Conservation (phyloP, 2,113 vertebrate genomes). For the Thymallus thymallus region DNA sequence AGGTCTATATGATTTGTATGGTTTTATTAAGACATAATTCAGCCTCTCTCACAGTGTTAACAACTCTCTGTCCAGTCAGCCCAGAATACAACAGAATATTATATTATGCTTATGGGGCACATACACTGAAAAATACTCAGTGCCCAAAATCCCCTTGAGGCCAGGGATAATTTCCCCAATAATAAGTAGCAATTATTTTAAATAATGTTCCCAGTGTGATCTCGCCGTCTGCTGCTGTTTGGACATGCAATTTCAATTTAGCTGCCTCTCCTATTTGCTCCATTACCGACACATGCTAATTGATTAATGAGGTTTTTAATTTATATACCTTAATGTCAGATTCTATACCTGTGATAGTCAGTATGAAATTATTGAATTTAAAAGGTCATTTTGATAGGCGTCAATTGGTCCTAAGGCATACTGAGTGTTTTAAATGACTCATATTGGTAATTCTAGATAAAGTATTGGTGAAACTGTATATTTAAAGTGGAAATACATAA, state of each 20-base stretch:
- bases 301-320: conserved; percentile 34
- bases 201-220: conserved; percentile 34
- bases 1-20: conserved; percentile 38
- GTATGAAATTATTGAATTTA: conserved; percentile 15
- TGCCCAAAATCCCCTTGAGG: not conserved
- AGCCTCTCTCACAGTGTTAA: conserved; percentile 16
- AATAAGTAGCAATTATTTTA: conserved; percentile 41
- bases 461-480: too few relatives aligned
- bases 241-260: conserved; percentile 56
- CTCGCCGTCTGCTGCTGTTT: conserved; percentile 32
- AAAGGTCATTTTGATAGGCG: not conserved
- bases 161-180: conserved; percentile 14
- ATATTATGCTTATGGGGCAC: too few relatives aligned
- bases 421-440: too few relatives aligned
- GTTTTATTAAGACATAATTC: conserved; percentile 32
- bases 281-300: conserved; percentile 41
- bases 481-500: too few relatives aligned
- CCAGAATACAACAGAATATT: not conserved
- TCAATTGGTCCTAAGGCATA: not conserved
- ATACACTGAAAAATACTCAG: too few relatives aligned
- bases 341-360: conserved; percentile 26
- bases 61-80: conserved; percentile 9
- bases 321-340: conserved; percentile 29
- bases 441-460: too few relatives aligned
- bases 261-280: conserved; percentile 49